Percentiles rank a stretch among this genome's conserved stretches.
Conservation (phyloP, 2,888 invertebrate genomes). For the Cylloceria caligata region DNA sequence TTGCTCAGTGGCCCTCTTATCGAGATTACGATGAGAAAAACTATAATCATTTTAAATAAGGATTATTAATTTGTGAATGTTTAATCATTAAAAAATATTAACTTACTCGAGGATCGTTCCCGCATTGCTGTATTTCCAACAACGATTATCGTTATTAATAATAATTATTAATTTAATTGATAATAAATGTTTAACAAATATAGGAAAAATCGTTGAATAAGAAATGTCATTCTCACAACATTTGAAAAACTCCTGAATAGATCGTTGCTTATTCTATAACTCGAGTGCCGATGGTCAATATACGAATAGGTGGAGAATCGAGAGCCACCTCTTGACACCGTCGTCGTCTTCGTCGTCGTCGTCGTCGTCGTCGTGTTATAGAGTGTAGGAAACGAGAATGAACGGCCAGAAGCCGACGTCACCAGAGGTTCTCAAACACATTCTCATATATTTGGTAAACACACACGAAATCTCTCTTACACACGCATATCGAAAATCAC, state of each 20-base stretch:
- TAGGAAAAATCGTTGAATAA: neutral
- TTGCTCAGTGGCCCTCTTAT: too few species aligned
- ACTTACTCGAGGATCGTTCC: too few species aligned
- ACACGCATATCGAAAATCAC: neutral
- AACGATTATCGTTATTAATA: neutral
- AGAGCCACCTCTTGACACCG: conserved; percentile 18
- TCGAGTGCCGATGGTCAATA: conserved; percentile 1
- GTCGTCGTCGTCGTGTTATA: conserved; percentile 22
- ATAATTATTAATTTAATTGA: neutral
- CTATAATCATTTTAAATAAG: too few species aligned
- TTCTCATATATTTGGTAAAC: conserved; percentile 38
- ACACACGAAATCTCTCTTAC: neutral
- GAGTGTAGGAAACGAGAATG: conserved; percentile 29
- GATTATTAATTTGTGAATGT: too few species aligned
- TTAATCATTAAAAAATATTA: too few species aligned
- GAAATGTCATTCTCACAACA: too few species aligned
- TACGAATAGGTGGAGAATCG: conserved; percentile 2
- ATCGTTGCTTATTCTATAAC: neutral
- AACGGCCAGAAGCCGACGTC: conserved; percentile 19
- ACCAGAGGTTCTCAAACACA: conserved; percentile 25
- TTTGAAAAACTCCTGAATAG: conserved; percentile 7
- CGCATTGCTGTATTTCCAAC: too few species aligned
- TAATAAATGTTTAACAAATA: neutral
- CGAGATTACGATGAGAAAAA: too few species aligned
- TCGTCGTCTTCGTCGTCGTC: conserved; percentile 12